These are phyloP conservation scores for Ooceraea biroi DNA, from an alignment of 1,140 invertebrate genomes.

Conservation along the genomic window DNA sequence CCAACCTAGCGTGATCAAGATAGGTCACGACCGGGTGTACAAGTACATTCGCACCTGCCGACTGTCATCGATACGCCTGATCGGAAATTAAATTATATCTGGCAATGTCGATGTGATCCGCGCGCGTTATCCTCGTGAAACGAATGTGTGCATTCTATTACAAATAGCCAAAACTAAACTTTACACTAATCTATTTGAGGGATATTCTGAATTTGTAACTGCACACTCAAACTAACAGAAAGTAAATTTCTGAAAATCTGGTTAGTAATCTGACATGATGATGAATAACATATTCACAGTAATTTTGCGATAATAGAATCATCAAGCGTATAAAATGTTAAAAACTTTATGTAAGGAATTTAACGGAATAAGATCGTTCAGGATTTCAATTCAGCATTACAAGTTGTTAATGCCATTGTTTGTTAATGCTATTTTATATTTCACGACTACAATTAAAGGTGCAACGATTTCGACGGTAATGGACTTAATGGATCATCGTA, in stretches of 20 bases:
- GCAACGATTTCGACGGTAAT: background rate
- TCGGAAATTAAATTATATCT: constrained; percentile 33
- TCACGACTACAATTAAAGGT: constrained; percentile 1
- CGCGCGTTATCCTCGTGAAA: background rate
- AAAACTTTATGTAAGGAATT: too few relatives aligned
- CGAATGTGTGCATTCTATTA: background rate
- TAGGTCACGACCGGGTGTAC: constrained; percentile 25
- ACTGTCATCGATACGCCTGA: background rate
- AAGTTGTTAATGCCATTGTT: too few relatives aligned
- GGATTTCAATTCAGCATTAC: too few relatives aligned
- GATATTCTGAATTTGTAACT: background rate
- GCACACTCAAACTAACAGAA: background rate
- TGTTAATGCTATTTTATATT: too few relatives aligned
- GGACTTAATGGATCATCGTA: background rate
- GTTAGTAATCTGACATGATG: background rate
- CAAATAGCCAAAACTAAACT: background rate
- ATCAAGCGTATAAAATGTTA: too few relatives aligned
- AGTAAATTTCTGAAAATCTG: background rate
- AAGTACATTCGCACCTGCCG: constrained; percentile 47
- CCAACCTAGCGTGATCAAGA: constrained; percentile 33
- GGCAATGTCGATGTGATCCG: background rate
- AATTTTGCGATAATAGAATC: background rate
- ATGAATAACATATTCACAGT: background rate
- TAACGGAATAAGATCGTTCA: too few relatives aligned
- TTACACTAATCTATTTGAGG: background rate